Evolutionary conservation across 2,113 vertebrate genomes (phyloP).

Genomic region (Syngnathus typhle): DNA sequence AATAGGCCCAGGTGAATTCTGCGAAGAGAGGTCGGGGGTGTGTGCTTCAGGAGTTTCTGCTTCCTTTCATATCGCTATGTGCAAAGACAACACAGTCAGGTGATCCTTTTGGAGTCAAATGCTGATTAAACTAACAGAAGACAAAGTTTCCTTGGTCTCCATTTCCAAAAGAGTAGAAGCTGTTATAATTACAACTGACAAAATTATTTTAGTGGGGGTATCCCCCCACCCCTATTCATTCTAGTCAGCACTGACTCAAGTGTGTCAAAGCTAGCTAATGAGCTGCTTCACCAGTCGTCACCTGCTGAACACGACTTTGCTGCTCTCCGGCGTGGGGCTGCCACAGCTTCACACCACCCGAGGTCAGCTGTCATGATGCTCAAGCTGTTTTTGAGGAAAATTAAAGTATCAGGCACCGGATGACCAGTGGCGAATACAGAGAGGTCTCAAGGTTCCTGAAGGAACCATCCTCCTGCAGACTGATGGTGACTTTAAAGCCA

Average conservation of each 20-base stretch:
- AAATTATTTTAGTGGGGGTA: too few relatives aligned
- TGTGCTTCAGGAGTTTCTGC: background rate
- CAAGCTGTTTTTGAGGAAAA: background rate
- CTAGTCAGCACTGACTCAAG: slow-evolving; percentile 14
- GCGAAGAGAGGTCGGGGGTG: slow-evolving; percentile 33
- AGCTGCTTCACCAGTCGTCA: slow-evolving; percentile 20
- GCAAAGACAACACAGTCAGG: slow-evolving; percentile 19
- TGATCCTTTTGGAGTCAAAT: slow-evolving; percentile 6
- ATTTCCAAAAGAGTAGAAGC: too few relatives aligned
- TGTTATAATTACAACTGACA: too few relatives aligned
- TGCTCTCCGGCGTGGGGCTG: slow-evolving; percentile 1
- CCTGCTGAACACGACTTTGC: slow-evolving; percentile 25
- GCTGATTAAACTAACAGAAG: background rate
- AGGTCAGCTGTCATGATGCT: slow-evolving; percentile 6
- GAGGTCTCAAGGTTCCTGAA: background rate
- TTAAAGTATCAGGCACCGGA: background rate
- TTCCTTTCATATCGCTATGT: slow-evolving; percentile 24
- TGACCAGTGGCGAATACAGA: background rate
- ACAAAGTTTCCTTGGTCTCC: background rate
- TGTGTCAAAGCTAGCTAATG: slow-evolving; percentile 41
- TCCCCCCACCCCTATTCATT: background rate
- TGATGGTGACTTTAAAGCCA: background rate
- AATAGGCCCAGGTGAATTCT: slow-evolving; percentile 54
- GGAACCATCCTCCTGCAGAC: background rate
- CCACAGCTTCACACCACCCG: background rate